Evolutionary conservation across 2,797 vertebrate genomes (phyloP).

Genomic region (Pangasius macronema): DNA sequence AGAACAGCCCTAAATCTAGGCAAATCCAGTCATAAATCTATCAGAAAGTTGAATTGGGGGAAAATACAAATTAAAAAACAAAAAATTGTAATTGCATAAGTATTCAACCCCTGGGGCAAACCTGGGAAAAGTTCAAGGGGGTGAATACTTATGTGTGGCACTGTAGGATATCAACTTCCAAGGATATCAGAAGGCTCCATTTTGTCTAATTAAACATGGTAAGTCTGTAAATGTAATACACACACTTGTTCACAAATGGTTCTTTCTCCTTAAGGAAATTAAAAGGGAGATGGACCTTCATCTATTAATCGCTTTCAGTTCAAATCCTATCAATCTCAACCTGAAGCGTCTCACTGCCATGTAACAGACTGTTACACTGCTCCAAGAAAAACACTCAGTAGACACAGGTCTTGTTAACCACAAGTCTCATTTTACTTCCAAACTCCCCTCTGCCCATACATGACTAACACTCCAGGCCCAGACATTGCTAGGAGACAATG

Average conservation of each 20-base stretch:
- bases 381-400: conserved; percentile 34
- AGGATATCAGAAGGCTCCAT: neutral
- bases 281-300: neutral
- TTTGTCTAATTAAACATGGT: neutral
- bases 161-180: neutral
- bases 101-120: neutral
- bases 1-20: neutral
- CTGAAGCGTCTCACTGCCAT: conserved; percentile 12
- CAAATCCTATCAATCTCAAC: conserved; percentile 23
- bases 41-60: neutral
- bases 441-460: conserved; percentile 17
- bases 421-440: conserved; percentile 22
- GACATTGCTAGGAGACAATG: conserved; percentile 26
- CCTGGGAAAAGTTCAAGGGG: neutral
- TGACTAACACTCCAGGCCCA: conserved; percentile 4
- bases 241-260: neutral
- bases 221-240: neutral
- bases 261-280: conserved; percentile 1
- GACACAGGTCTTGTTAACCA: conserved; percentile 24
- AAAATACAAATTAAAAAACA: neutral
- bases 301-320: conserved; percentile 19
- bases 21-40: neutral
- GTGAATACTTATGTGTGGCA: neutral
- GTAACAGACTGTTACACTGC: conserved; percentile 12
- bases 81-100: neutral